A percentile compares a stretch with the other conserved stretches of the same genome.
Evolutionary conservation across 2,888 invertebrate species (phyloP).

Genomic region (Fabriciana adippe): DNA sequence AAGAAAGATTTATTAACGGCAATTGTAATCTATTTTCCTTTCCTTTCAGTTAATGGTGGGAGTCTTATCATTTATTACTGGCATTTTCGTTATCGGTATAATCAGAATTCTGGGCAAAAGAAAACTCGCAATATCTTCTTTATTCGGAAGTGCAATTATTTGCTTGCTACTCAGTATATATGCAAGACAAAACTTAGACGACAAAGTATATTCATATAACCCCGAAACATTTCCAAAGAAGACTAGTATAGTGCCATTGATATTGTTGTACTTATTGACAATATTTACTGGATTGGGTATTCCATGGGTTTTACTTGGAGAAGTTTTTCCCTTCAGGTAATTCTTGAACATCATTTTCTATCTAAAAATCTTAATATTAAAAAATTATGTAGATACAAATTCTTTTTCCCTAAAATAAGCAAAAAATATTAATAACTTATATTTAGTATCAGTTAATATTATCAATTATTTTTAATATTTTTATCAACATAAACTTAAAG

Average conservation of each 20-base stretch:
- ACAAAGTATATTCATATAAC: constrained; percentile 71
- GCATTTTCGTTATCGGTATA: constrained; percentile 62
- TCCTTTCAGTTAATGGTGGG: constrained; percentile 72
- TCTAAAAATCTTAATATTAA: background rate
- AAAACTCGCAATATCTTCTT: constrained; percentile 68
- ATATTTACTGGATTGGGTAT: constrained; percentile 68
- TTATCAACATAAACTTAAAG: too few species aligned
- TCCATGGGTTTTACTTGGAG: constrained; percentile 82
- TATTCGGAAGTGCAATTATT: constrained; percentile 65
- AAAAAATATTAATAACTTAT: background rate
- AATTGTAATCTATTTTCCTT: constrained; percentile 2
- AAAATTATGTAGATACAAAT: background rate
- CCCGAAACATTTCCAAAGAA: constrained; percentile 62
- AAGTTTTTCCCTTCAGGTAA: constrained; percentile 82
- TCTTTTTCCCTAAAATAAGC: background rate
- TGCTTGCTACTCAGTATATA: constrained; percentile 72
- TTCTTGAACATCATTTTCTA: background rate
- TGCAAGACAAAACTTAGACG: constrained; percentile 57
- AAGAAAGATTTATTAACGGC: background rate
- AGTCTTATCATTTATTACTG: constrained; percentile 68
- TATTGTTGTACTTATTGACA: constrained; percentile 65
- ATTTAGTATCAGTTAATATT: too few species aligned
- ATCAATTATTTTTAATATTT: too few species aligned
- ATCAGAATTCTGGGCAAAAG: constrained; percentile 76
- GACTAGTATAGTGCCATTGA: constrained; percentile 64